phyloP scores from a whole-genome alignment of 2,113 vertebrate species.

The Tauraco erythrolophus region DNA sequence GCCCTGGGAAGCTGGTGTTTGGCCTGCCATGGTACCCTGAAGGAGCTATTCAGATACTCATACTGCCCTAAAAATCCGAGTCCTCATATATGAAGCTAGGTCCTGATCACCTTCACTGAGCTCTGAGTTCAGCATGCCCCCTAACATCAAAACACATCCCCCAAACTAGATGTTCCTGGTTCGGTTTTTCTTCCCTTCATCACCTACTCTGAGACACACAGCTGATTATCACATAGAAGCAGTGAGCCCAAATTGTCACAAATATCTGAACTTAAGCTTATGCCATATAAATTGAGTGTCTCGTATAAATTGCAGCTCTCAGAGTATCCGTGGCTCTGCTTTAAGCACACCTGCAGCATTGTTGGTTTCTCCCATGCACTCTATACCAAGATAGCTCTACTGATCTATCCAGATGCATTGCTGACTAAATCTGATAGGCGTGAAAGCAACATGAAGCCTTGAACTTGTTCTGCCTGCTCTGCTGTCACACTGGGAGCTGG shows the following conservation, averaged over 20 bases:
- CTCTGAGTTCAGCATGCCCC: neutral
- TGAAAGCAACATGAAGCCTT: neutral
- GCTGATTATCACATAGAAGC: neutral
- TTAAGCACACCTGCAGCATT: neutral
- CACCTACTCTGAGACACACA: neutral
- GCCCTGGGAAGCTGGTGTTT: neutral
- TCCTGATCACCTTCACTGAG: neutral
- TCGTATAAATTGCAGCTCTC: neutral
- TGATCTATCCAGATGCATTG: neutral
- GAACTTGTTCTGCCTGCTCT: slow-evolving; percentile 30
- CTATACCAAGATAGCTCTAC: neutral
- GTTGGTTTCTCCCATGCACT: rapidly evolving
- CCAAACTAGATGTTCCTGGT: neutral
- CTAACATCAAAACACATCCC: neutral
- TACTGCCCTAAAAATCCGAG: neutral
- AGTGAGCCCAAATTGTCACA: neutral
- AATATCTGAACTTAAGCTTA: neutral
- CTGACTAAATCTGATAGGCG: neutral
- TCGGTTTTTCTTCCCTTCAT: neutral
- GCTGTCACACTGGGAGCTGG: neutral
- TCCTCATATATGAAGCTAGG: neutral
- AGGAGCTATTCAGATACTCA: neutral
- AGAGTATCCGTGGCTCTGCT: neutral
- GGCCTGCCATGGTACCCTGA: neutral
- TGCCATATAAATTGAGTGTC: neutral